Conservation (phyloP, 1,140 invertebrate species). For the Lasaia peninsularis region DNA sequence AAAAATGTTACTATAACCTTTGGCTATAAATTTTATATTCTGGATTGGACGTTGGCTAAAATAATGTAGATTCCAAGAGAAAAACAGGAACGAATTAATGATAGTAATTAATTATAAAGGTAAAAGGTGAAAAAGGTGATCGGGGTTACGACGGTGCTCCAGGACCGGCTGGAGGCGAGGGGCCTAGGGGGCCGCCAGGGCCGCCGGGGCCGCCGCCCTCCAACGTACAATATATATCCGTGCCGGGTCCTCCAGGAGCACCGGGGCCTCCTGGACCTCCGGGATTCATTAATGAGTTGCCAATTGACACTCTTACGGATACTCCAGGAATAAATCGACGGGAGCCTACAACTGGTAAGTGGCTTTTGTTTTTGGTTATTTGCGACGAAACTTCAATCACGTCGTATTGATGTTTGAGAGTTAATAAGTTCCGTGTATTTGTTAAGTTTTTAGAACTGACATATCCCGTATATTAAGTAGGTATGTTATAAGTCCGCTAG, state of each 20-base stretch:
- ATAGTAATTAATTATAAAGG: slow-evolving; percentile 34
- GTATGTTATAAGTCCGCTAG: too few relatives aligned
- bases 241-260: slow-evolving; percentile 81
- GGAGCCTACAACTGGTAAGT: slow-evolving; percentile 43
- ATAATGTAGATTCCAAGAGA: neutral
- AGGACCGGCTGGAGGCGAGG: slow-evolving; percentile 77
- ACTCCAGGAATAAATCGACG: slow-evolving; percentile 55
- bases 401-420: too few relatives aligned
- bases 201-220: slow-evolving; percentile 66
- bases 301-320: slow-evolving; percentile 56
- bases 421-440: too few relatives aligned
- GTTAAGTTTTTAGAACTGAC: too few relatives aligned
- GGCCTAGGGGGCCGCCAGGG: slow-evolving; percentile 80
- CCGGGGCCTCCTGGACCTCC: slow-evolving; percentile 83
- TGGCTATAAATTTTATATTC: neutral
- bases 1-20: neutral
- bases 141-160: slow-evolving; percentile 80
- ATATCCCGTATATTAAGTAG: too few relatives aligned
- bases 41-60: neutral
- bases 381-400: too few relatives aligned
- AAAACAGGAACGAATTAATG: neutral
- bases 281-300: slow-evolving; percentile 38
- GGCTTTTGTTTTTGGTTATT: too few relatives aligned
- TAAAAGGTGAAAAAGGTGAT: slow-evolving; percentile 84
- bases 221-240: slow-evolving; percentile 75